phyloP scores from a whole-genome alignment of 2,888 invertebrate species.

The Oxyteleia sp. region DNA sequence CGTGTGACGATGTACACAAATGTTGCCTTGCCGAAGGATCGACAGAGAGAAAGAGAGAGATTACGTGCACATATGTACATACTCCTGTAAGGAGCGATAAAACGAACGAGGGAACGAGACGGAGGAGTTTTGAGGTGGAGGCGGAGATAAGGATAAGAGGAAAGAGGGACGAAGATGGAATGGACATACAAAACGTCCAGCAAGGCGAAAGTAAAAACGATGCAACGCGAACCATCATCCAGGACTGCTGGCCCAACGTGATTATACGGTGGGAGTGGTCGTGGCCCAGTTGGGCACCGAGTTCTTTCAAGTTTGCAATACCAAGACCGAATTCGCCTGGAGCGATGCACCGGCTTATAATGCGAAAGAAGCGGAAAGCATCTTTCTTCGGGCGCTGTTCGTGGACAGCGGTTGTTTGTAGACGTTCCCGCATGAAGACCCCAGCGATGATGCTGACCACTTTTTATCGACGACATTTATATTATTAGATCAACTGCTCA shows the following conservation, averaged over 20 bases:
- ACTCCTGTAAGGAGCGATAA: constrained; percentile 26
- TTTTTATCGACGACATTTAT: constrained; percentile 62
- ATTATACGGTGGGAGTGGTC: constrained; percentile 81
- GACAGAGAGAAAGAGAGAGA: not conserved
- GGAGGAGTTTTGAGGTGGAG: constrained; percentile 51
- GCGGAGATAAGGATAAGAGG: constrained; percentile 67
- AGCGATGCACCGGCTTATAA: constrained; percentile 74
- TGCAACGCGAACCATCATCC: constrained; percentile 72
- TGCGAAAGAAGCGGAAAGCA: constrained; percentile 73
- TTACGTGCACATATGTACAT: constrained; percentile 14
- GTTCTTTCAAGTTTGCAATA: constrained; percentile 73
- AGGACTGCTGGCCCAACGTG: constrained; percentile 77
- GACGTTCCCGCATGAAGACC: constrained; percentile 30
- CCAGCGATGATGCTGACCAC: constrained; percentile 43
- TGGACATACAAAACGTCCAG: constrained; percentile 68
- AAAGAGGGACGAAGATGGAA: constrained; percentile 63
- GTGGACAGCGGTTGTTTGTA: constrained; percentile 56
- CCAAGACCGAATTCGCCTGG: constrained; percentile 73
- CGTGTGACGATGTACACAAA: too few relatives aligned
- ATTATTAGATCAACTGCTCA: constrained; percentile 63
- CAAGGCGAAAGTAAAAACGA: constrained; percentile 73
- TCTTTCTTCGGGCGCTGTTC: constrained; percentile 70
- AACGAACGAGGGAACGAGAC: constrained; percentile 11
- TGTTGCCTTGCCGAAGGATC: constrained; percentile 42
- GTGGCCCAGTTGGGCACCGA: constrained; percentile 79